A percentile compares a stretch with the other conserved stretches of the same genome.
These are phyloP conservation scores for Acleris holmiana DNA, from an alignment of 2,888 invertebrate species.

Conservation along the genomic window DNA sequence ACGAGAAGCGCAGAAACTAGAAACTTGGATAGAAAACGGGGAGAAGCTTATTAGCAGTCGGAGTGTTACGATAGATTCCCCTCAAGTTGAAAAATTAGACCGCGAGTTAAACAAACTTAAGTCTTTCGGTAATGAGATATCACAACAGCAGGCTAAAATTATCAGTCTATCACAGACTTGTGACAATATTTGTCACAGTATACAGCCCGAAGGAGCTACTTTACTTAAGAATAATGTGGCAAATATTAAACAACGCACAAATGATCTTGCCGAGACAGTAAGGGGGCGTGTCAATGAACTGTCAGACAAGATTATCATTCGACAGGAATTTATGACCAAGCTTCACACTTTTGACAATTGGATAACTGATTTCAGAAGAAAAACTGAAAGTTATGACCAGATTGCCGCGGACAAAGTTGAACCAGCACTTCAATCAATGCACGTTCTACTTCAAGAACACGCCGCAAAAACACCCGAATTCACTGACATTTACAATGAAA, in stretches of 20 bases:
- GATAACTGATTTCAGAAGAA: conserved; percentile 89
- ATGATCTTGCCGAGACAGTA: conserved; percentile 90
- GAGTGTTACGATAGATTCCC: conserved; percentile 86
- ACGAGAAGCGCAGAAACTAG: conserved; percentile 89
- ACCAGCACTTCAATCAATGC: conserved; percentile 89
- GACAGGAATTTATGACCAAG: conserved; percentile 93
- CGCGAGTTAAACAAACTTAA: conserved; percentile 90
- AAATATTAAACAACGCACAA: conserved; percentile 89
- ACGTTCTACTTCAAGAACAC: conserved; percentile 92
- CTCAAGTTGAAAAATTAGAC: conserved; percentile 90
- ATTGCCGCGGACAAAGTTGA: conserved; percentile 93
- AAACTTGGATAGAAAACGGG: conserved; percentile 89
- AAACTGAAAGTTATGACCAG: conserved; percentile 91
- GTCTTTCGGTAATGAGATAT: conserved; percentile 92
- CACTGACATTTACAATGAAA: conserved; percentile 91
- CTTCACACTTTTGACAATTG: conserved; percentile 91
- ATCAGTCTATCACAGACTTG: conserved; percentile 91
- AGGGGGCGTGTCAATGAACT: conserved; percentile 90
- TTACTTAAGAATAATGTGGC: conserved; percentile 89
- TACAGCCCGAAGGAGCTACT: conserved; percentile 91
- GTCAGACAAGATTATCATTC: conserved; percentile 91
- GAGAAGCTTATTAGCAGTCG: conserved; percentile 86
- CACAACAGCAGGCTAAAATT: conserved; percentile 93
- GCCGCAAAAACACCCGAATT: conserved; percentile 92
- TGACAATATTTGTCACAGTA: conserved; percentile 90